Evolutionary conservation across 2,797 vertebrate species (phyloP).

Genomic region (Hoplostethus atlanticus): DNA sequence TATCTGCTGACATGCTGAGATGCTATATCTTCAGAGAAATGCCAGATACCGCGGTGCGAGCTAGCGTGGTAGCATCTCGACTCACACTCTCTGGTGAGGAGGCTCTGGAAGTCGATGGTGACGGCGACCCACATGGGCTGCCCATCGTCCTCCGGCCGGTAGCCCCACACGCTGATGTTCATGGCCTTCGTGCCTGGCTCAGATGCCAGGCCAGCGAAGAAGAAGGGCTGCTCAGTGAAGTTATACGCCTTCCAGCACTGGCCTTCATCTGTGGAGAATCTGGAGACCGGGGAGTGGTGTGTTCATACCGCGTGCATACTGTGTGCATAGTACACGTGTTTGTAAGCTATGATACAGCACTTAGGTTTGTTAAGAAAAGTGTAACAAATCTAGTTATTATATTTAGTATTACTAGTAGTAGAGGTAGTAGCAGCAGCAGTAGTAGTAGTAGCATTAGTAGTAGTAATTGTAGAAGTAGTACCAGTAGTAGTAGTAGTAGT

Average conservation of each 20-base stretch:
- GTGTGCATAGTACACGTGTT: background rate
- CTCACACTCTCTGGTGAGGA: slow-evolving; percentile 86
- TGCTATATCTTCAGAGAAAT: too few species aligned
- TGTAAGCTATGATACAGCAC: too few species aligned
- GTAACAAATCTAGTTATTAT: too few species aligned
- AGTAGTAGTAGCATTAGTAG: too few species aligned
- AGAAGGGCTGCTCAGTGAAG: slow-evolving; percentile 87
- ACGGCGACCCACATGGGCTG: slow-evolving; percentile 87
- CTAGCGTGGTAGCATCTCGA: background rate
- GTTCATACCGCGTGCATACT: background rate
- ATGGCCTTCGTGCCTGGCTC: slow-evolving; percentile 86
- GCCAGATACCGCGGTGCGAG: fast-evolving
- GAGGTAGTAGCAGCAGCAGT: too few species aligned
- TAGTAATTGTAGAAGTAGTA: too few species aligned
- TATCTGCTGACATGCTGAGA: too few species aligned
- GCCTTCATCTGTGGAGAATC: slow-evolving; percentile 88
- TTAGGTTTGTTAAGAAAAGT: too few species aligned
- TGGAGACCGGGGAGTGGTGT: slow-evolving; percentile 34
- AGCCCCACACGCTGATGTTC: slow-evolving; percentile 88
- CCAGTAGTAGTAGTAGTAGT: too few species aligned
- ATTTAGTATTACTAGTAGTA: too few species aligned
- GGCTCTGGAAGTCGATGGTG: slow-evolving; percentile 87
- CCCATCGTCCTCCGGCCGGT: slow-evolving; percentile 80
- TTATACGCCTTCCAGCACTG: slow-evolving; percentile 87
- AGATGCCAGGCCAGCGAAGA: slow-evolving; percentile 84